Conservation (phyloP, 2,113 vertebrate species). For the Urocitellus parryii region DNA sequence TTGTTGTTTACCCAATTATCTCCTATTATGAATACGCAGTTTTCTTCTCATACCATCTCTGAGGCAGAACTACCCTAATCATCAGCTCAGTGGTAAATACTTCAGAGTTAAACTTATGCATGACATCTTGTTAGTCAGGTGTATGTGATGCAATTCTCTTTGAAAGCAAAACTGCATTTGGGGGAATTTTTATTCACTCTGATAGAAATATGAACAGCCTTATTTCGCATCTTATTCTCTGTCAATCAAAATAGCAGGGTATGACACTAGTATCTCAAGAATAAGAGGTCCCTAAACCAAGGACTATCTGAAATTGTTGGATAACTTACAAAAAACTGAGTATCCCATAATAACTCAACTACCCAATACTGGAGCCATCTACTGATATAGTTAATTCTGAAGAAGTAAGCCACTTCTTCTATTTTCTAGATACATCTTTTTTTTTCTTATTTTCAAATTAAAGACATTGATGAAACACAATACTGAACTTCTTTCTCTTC, state of each 20-base stretch:
- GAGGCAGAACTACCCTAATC: not conserved
- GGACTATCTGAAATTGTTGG: not conserved
- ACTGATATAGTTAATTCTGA: not conserved
- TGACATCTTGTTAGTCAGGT: not conserved
- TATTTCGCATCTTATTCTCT: not conserved
- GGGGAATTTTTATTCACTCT: not conserved
- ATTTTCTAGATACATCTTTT: not conserved
- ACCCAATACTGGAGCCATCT: rapidly evolving
- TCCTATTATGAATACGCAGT: not conserved
- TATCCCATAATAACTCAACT: not conserved
- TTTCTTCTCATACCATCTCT: not conserved
- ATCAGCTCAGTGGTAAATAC: not conserved
- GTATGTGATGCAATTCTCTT: not conserved
- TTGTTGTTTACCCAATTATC: not conserved
- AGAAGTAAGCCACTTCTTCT: not conserved
- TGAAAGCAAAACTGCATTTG: not conserved
- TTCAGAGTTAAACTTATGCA: not conserved
- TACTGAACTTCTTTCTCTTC: not conserved
- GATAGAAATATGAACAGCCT: not conserved
- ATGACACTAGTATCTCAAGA: not conserved
- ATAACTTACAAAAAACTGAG: not conserved
- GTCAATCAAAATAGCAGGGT: not conserved
- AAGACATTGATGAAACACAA: not conserved
- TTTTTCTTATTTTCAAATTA: not conserved
- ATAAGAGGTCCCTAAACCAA: not conserved